Percentiles rank a stretch among this genome's conserved stretches.
These are phyloP conservation scores for Gymnodraco acuticeps DNA, from an alignment of 2,797 vertebrate genomes.

Conservation along the genomic window DNA sequence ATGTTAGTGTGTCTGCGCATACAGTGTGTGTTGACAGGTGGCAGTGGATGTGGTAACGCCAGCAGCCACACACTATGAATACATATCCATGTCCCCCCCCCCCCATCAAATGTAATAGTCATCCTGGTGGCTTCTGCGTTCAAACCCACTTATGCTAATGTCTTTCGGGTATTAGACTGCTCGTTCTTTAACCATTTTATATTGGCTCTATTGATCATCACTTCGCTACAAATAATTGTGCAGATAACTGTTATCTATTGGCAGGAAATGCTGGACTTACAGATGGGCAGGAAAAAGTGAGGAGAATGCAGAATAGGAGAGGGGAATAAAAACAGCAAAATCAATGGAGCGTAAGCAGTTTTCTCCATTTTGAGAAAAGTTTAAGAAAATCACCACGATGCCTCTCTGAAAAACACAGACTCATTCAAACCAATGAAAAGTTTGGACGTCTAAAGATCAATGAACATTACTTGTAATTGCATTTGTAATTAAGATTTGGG, in stretches of 20 bases:
- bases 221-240: conserved; percentile 72
- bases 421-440: conserved; percentile 38
- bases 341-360: conserved; percentile 79
- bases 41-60: conserved; percentile 45
- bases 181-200: conserved; percentile 75
- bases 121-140: conserved; percentile 57
- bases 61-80: conserved; percentile 56
- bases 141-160: conserved; percentile 79
- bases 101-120: conserved; percentile 58
- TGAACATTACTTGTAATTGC: conserved; percentile 3
- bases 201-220: conserved; percentile 73
- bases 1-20: not conserved
- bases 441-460: conserved; percentile 13
- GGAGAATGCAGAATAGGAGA: conserved; percentile 70
- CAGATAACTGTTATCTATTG: conserved; percentile 77
- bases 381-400: conserved; percentile 52
- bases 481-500: not conserved
- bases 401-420: conserved; percentile 32
- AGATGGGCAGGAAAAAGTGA: conserved; percentile 73
- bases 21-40: conserved; percentile 64
- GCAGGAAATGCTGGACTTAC: conserved; percentile 58
- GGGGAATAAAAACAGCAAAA: conserved; percentile 59
- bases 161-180: conserved; percentile 45
- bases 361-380: conserved; percentile 58
- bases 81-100: conserved; percentile 50